phyloP scores from a whole-genome alignment of 2,888 invertebrate species.

The Subacronicta megacephala region DNA sequence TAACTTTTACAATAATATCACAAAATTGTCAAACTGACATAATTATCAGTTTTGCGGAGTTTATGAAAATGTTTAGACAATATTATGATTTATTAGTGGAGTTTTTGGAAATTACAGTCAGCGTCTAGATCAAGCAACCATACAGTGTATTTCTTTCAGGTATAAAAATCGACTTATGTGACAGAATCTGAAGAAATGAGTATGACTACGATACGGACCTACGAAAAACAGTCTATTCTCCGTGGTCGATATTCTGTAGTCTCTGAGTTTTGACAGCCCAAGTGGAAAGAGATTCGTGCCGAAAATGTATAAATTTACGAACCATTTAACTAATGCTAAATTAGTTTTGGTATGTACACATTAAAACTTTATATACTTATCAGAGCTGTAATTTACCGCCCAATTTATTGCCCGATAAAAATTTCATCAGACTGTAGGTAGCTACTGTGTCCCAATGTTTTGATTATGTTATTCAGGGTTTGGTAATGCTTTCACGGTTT shows the following conservation, averaged over 20 bases:
- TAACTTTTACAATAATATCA: not conserved
- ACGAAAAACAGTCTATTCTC: slow-evolving; percentile 43
- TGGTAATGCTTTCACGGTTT: slow-evolving; percentile 9
- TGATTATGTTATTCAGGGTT: slow-evolving; percentile 40
- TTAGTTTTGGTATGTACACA: slow-evolving; percentile 79
- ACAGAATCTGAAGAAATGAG: slow-evolving; percentile 14
- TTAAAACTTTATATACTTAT: slow-evolving; percentile 4
- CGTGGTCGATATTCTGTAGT: slow-evolving; percentile 54
- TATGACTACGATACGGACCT: slow-evolving; percentile 18
- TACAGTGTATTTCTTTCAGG: slow-evolving; percentile 26
- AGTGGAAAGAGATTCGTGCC: slow-evolving; percentile 79
- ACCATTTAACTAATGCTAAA: slow-evolving; percentile 79
- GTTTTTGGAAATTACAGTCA: too few relatives aligned
- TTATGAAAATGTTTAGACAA: too few relatives aligned
- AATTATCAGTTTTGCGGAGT: not conserved
- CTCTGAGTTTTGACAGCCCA: slow-evolving; percentile 82
- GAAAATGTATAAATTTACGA: slow-evolving; percentile 87
- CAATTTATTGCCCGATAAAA: not conserved
- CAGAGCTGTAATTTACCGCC: not conserved
- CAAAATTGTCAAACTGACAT: slow-evolving; percentile 8
- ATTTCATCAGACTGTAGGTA: slow-evolving; percentile 2
- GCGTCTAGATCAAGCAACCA: not conserved
- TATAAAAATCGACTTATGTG: slow-evolving; percentile 20
- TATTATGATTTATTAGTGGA: too few relatives aligned
- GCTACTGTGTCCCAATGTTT: slow-evolving; percentile 38